A percentile compares a stretch with the other conserved stretches of the same genome.
phyloP scores from a whole-genome alignment of 2,888 invertebrate species.

The Sussaba pulchella region DNA sequence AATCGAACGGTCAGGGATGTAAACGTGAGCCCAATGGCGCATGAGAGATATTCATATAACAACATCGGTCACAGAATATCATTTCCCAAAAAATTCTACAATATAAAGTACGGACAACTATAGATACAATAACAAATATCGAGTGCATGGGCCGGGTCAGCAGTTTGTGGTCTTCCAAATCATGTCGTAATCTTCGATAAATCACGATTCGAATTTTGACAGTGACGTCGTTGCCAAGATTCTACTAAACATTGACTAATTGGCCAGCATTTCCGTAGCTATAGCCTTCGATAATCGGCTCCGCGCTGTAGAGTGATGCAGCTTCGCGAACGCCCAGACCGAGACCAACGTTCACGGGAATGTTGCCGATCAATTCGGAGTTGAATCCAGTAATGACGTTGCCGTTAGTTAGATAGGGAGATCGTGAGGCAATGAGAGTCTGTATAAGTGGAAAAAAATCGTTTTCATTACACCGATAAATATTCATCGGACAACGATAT shows the following conservation, averaged over 20 bases:
- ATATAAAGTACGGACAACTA: slow-evolving; percentile 13
- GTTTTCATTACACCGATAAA: neutral
- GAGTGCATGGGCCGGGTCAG: slow-evolving; percentile 16
- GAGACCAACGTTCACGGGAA: slow-evolving; percentile 71
- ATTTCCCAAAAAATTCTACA: slow-evolving; percentile 20
- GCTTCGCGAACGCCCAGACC: slow-evolving; percentile 69
- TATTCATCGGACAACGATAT: no score
- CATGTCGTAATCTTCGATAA: slow-evolving; percentile 27
- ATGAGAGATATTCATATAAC: slow-evolving; percentile 31
- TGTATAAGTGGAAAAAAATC: slow-evolving; percentile 27
- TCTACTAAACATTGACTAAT: slow-evolving; percentile 60
- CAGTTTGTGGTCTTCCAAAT: slow-evolving; percentile 32
- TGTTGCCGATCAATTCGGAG: slow-evolving; percentile 60
- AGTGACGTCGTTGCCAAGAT: slow-evolving; percentile 27
- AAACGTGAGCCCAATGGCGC: slow-evolving; percentile 15
- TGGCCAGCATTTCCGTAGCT: slow-evolving; percentile 64
- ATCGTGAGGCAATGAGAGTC: slow-evolving; percentile 64
- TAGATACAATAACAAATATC: slow-evolving; percentile 30
- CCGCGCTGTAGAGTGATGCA: slow-evolving; percentile 70
- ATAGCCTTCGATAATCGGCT: slow-evolving; percentile 57
- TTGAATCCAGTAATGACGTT: slow-evolving; percentile 66
- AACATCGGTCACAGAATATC: slow-evolving; percentile 59
- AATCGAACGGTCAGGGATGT: slow-evolving; percentile 21
- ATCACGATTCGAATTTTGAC: slow-evolving; percentile 34
- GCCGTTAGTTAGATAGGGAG: slow-evolving; percentile 66